These are phyloP conservation scores for Hassar affinis DNA, from an alignment of 2,113 vertebrate genomes.

Conservation along the genomic window DNA sequence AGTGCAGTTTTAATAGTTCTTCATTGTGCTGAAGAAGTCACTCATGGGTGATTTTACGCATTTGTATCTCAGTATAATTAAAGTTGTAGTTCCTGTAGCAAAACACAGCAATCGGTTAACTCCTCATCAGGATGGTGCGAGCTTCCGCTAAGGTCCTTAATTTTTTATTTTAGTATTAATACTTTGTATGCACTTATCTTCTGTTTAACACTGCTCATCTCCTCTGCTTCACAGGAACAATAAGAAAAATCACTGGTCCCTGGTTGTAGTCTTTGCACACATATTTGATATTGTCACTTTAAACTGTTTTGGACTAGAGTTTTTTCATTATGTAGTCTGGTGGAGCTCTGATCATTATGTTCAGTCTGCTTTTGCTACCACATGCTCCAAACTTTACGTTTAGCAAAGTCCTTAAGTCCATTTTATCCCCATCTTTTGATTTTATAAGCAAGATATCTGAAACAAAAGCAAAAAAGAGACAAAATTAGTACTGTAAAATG, in stretches of 20 bases:
- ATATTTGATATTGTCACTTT: slow-evolving; percentile 24
- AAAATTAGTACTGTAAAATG: background rate
- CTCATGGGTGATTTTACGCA: background rate
- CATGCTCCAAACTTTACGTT: background rate
- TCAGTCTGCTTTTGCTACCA: background rate
- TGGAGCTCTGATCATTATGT: background rate
- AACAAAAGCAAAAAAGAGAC: slow-evolving; percentile 3
- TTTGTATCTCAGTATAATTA: slow-evolving; percentile 1
- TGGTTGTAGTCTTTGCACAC: slow-evolving; percentile 15
- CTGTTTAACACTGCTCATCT: slow-evolving; percentile 31
- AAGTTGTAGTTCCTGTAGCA: slow-evolving; percentile 45
- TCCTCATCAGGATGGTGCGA: slow-evolving; percentile 47
- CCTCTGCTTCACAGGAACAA: slow-evolving; percentile 49
- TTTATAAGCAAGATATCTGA: slow-evolving; percentile 12
- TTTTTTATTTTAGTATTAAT: slow-evolving; percentile 20
- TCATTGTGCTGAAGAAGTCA: slow-evolving; percentile 22
- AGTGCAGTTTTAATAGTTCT: slow-evolving; percentile 19
- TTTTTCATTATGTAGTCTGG: slow-evolving; percentile 49
- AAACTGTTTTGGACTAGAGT: slow-evolving; percentile 41
- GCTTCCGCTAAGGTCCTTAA: slow-evolving; percentile 61
- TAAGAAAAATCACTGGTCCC: slow-evolving; percentile 64
- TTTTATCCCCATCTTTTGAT: background rate
- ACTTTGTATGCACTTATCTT: slow-evolving; percentile 34
- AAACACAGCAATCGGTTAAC: slow-evolving; percentile 11
- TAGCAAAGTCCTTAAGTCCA: background rate